Evolutionary conservation across 2,888 invertebrate species (phyloP).

Genomic region (Hyposoter dolosus): DNA sequence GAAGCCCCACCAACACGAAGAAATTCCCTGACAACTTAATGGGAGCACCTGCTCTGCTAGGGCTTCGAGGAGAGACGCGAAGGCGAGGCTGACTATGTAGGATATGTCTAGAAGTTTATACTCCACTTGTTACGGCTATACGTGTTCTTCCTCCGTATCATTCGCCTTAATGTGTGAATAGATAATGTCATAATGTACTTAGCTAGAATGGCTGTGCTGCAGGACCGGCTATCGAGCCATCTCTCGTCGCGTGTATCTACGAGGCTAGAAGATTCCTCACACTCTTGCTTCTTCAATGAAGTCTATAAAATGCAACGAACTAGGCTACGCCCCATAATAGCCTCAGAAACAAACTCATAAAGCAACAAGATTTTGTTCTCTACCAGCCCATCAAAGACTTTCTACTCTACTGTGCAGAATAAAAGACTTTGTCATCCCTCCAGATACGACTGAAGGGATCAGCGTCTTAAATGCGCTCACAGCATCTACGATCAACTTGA

Average conservation of each 20-base stretch:
- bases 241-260: not conserved
- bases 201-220: conserved; percentile 1
- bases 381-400: not conserved
- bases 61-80: conserved; percentile 69
- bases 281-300: conserved; percentile 15
- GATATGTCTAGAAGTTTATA: conserved; percentile 49
- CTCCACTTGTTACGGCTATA: conserved; percentile 31
- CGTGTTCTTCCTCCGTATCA: conserved; percentile 20
- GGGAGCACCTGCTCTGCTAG: conserved; percentile 71
- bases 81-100: conserved; percentile 12
- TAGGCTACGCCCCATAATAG: not conserved
- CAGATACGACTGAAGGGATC: not conserved
- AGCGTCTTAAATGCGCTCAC: not conserved
- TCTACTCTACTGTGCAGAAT: not conserved
- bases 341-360: not conserved
- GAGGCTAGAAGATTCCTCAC: not conserved
- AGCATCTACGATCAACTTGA: not conserved
- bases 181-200: conserved; percentile 52
- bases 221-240: not conserved
- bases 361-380: not conserved
- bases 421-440: not conserved
- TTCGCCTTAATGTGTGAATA: conserved; percentile 39
- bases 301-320: conserved; percentile 13
- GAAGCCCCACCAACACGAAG: conserved; percentile 73
- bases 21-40: conserved; percentile 78